Evolutionary conservation across 2,113 vertebrate genomes (phyloP), one percentile per base, ranked within the genome.

Genomic region (Tenebrosternarchus preto): DNA sequence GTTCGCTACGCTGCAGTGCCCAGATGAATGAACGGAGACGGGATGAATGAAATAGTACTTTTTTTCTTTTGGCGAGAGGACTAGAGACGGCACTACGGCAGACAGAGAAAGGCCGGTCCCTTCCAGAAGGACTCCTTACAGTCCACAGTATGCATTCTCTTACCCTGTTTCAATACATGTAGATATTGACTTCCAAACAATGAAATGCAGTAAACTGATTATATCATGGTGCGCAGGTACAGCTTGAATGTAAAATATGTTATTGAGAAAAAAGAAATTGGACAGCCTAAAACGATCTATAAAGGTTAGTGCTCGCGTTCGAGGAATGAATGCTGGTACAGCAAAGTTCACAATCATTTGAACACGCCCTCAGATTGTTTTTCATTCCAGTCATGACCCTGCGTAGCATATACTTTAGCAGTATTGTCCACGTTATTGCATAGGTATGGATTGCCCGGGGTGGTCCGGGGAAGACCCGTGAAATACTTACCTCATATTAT

Each of bases 41-140:
- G 82, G 76, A 84, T 90, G 89, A 90, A 90, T 89, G 86, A 87
- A 88, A 82, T 85, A 73, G 80, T 84, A 69, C 82, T 77, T 80
- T 84, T 84, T 82, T 64, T 50, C 36, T 50, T 11, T 22, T 50
- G 80, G 50, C 55, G 77, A 80, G 72, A 77, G 57, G 64, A 57
- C 59, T 50, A 80, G 27, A 77, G 56, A 78, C 72, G 76, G 67
- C 73, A 78, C 31, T 11, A 78, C 11, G 20, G 68, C 19, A 64
- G 39, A 12, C 57, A 43, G 43, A 63, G 36, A 82, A 25, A 61
- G 56, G 12, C 55, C 29, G 64, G 75, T 43, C 75, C 77, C 36
- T 82, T 74, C 73, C 78, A 71, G 20, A 64, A 76, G 63, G 12
- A 64, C 27, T 73, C 20, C 16, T 25, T 78, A 31, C 31, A 59